phyloP scores from a whole-genome alignment of 2,113 vertebrate species.

The Narcine bancroftii region DNA sequence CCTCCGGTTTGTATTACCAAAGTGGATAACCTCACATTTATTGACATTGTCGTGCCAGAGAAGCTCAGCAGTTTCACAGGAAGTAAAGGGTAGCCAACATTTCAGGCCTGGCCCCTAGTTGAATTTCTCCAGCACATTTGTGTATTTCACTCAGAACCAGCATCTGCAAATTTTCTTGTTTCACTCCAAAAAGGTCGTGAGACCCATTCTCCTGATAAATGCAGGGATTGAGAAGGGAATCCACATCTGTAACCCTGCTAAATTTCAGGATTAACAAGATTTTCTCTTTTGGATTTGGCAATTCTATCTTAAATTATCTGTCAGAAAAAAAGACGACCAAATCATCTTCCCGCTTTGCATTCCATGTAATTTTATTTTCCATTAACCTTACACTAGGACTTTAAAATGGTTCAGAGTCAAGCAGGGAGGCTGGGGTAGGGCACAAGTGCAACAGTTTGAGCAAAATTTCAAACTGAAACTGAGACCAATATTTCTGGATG shows the following conservation, averaged over 20 bases:
- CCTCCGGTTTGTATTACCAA: no score
- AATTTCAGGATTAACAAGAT: not conserved
- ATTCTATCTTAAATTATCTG: not conserved
- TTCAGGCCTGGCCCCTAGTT: no score
- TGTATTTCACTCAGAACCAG: no score
- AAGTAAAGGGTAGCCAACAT: no score
- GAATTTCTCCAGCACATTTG: no score
- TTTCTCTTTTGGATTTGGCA: not conserved
- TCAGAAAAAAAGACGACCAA: not conserved
- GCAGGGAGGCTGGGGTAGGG: not conserved
- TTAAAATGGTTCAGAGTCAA: not conserved
- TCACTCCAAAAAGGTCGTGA: no score
- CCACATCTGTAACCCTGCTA: not conserved
- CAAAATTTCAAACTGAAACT: not conserved
- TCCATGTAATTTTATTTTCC: not conserved
- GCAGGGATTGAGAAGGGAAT: not conserved
- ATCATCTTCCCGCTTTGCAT: not conserved
- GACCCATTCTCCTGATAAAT: no score
- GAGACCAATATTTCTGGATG: not conserved
- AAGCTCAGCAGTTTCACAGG: no score
- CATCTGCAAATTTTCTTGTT: no score
- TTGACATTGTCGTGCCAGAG: no score
- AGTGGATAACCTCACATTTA: no score
- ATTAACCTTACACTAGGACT: not conserved
- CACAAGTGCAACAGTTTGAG: not conserved